Evolutionary conservation across 2,113 vertebrate genomes (phyloP), one percentile per base, ranked within the genome.

Genomic region (Clupea harengus): DNA sequence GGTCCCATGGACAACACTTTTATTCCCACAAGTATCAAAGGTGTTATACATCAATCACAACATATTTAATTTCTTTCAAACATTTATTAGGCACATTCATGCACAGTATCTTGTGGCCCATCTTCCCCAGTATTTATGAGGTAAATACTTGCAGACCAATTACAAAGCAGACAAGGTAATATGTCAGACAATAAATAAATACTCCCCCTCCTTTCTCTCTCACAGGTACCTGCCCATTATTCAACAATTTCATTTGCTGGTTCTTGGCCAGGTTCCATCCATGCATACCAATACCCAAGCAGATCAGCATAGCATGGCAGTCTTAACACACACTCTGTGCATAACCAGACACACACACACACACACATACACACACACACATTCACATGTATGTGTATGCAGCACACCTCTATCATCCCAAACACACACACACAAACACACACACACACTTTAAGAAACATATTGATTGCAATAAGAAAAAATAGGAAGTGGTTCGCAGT

Each of bases 151-250:
- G 67, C 45, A 28, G 46, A 85, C 82, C 67, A 86, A 85, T 84
- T 88, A 84, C 80, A 18, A 83, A 81, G 82, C 82, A 82, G 39
- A 88, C 83, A 86, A 81, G 85, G 83, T 83, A 89, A 88, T 91
- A 87, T 88, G 84, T 81, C 85, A 88, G 86, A 90, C 84, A 86
- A 47, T 83, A 80, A 90, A 91, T 85, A 85, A 82, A 87, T 39
- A 87, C 89, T 90, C 85, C 85, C 39, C 85, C 89, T 84, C 86
- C 90, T 87, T 92, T 93, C 89, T 91, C 93, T 93, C 28, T 15
- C 10, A 93, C 94, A 94, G 93, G 93, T 94, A 93, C 91, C 90
- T 90, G 89, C 90, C 85, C 86, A 84, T 86, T 87, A 89, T 88
- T 91, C 90, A 91, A 90, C 72, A 89, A 89, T 64, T 92, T 89